Base-by-base conservation (phyloP, 37 sponge, comb jelly and placozoan species). In the Petrosia ficiformis region DNA sequence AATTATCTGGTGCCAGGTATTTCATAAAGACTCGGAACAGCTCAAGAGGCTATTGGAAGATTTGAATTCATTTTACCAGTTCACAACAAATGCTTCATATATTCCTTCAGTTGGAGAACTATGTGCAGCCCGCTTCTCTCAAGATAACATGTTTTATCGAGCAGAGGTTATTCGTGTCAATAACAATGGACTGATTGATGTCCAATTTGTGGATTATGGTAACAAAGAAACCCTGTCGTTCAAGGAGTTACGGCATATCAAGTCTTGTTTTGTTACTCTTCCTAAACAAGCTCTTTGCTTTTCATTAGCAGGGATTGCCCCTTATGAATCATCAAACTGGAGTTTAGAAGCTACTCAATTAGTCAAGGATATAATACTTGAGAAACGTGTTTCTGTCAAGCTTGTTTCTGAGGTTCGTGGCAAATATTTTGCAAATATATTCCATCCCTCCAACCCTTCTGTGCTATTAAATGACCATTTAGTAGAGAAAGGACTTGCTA, bases 131-230 rank as follows among this genome's bases (percentile, higher is more conserved):
- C 52, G 71, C 40, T 77, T 24, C 16, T 24, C 35, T 31, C 19
- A 80, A 24, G 82, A 84, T 67, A 70, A 84, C 58, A 24, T 38
- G 34, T 90, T 66, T 60, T 81, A 90, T 44, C 34, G 86, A 21
- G 86, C 69, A 0, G 80, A 85, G 54, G 80, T 78, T 1, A 41
- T 74, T 30, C 70, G 80, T 37, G 80, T 80, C 14, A 81, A 84
- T 59, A 35, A 77, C 48, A 65, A 59, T 72, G 82, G 86, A 2
- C 74, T 66, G 11, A 61, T 71, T 16, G 70, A 75, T 19, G 70
- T 90, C 4, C 72, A 43, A 24, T 84, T 78, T 30, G 68, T 84
- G 19, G 90, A 90, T 72, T 77, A 41, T 59, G 90, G 90, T 30
- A 64, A 76, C 54, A 71, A 58, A 26, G 78, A 80, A 19, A 85